Evolutionary conservation across 2,113 vertebrate genomes (phyloP).

Genomic region (Eptesicus fuscus): DNA sequence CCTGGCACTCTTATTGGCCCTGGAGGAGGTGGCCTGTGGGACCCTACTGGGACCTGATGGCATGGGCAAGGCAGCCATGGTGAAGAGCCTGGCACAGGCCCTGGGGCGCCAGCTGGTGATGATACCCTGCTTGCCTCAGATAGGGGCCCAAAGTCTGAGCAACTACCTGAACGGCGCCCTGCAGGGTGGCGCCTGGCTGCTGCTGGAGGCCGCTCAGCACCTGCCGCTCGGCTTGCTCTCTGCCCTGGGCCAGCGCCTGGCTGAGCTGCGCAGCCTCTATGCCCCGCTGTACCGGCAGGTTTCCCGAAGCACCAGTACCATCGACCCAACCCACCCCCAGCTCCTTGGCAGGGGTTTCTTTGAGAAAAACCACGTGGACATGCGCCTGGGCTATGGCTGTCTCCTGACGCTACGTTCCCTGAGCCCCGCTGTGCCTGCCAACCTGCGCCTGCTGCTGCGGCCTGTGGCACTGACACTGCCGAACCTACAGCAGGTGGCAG

Average conservation of each 20-base stretch:
- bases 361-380: conserved; percentile 75
- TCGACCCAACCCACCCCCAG: conserved; percentile 39
- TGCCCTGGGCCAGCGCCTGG: conserved; percentile 82
- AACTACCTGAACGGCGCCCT: conserved; percentile 85
- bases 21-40: conserved; percentile 84
- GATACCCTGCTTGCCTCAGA: conserved; percentile 78
- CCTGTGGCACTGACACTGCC: conserved; percentile 83
- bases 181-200: conserved; percentile 86
- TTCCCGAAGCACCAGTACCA: background rate
- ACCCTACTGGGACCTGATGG: conserved; percentile 81
- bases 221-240: conserved; percentile 79
- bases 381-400: conserved; percentile 83
- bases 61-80: conserved; percentile 80
- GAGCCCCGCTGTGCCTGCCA: conserved; percentile 76
- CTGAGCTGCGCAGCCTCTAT: conserved; percentile 79
- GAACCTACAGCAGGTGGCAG: conserved; percentile 79
- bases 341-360: conserved; percentile 73
- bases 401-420: conserved; percentile 76
- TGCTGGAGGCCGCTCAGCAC: conserved; percentile 81
- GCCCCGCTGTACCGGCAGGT: conserved; percentile 53
- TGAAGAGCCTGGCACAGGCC: conserved; percentile 80
- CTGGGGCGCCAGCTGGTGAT: conserved; percentile 85
- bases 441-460: conserved; percentile 80
- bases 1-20: conserved; percentile 85
- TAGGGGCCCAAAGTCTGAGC: conserved; percentile 72